These are phyloP conservation scores for Regulus satrapa DNA, from an alignment of 2,113 vertebrate genomes.

Conservation along the genomic window DNA sequence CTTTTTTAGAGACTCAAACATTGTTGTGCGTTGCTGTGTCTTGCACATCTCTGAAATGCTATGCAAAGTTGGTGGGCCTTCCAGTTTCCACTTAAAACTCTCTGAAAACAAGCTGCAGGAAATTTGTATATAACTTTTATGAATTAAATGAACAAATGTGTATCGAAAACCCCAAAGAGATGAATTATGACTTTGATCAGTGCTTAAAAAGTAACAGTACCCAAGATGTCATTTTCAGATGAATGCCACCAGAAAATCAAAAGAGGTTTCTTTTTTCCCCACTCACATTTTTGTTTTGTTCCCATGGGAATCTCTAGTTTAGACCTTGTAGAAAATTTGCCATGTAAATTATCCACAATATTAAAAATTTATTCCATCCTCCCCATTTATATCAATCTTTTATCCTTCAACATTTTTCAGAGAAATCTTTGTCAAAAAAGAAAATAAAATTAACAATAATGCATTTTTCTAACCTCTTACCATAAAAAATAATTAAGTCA, in stretches of 20 bases:
- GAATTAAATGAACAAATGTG: neutral
- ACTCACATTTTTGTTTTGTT: neutral
- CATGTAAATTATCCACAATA: neutral
- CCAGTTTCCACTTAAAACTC: neutral
- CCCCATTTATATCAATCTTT: neutral
- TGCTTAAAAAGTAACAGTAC: neutral
- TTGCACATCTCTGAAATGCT: neutral
- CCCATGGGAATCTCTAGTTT: neutral
- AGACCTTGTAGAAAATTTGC: neutral
- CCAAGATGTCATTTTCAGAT: neutral
- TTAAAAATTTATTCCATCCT: neutral
- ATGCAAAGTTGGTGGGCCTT: neutral
- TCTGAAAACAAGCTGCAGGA: neutral
- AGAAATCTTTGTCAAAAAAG: neutral
- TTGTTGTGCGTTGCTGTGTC: neutral
- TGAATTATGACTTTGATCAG: neutral
- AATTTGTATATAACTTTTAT: neutral
- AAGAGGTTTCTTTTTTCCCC: neutral
- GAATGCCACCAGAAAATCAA: neutral
- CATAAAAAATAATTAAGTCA: slow-evolving; percentile 55
- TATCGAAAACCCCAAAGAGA: neutral
- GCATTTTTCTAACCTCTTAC: neutral
- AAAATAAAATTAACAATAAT: neutral
- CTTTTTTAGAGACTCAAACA: neutral
- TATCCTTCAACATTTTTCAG: neutral